Conservation (phyloP, 2,797 vertebrate genomes). For the Rallus crepitans region DNA sequence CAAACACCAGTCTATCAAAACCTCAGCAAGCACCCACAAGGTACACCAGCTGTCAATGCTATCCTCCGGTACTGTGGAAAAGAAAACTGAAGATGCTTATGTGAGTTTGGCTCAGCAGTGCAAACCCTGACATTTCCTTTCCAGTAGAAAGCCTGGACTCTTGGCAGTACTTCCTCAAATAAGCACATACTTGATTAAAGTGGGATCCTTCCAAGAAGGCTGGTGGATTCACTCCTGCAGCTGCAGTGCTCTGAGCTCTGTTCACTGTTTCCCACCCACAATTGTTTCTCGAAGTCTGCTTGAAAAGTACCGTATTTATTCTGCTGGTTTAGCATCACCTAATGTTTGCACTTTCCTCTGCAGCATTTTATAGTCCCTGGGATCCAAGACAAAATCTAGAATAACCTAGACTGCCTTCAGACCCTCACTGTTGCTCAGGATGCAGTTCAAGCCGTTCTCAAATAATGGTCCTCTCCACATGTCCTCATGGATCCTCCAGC, state of each 20-base stretch:
- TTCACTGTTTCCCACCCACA: neutral
- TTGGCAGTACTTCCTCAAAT: constrained; percentile 35
- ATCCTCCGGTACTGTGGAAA: neutral
- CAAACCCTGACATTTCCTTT: neutral
- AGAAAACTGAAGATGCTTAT: constrained; percentile 11
- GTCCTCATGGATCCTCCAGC: neutral
- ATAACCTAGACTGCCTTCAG: neutral
- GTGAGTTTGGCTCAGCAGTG: neutral
- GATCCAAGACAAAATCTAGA: neutral
- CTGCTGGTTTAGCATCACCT: neutral
- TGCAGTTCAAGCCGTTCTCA: neutral
- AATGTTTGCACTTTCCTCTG: neutral
- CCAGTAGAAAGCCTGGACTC: neutral
- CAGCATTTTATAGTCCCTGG: neutral
- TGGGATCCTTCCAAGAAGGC: neutral
- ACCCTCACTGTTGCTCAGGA: neutral
- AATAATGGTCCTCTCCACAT: neutral
- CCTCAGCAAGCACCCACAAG: neutral
- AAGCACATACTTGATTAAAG: neutral
- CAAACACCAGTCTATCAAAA: neutral
- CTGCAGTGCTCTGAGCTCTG: neutral
- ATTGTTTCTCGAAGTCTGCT: neutral
- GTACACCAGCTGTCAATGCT: neutral
- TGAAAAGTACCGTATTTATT: neutral
- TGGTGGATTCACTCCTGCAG: constrained; percentile 35